These are phyloP conservation scores for Odontamblyopus rebecca DNA, from an alignment of 2,797 vertebrate genomes.

Conservation along the genomic window DNA sequence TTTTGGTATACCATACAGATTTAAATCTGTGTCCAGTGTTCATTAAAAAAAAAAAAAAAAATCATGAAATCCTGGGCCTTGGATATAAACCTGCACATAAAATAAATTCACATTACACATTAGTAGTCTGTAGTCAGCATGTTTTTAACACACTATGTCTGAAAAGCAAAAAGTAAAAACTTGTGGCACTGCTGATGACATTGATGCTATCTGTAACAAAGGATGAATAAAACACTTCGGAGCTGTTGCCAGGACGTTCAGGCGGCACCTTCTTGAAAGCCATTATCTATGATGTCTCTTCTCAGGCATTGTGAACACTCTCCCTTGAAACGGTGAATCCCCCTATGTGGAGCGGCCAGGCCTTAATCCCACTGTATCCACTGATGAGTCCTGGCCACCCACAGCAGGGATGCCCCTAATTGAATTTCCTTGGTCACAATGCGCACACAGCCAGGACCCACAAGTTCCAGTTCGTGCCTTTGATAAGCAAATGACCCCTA, in stretches of 20 bases:
- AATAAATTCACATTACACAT: too few relatives aligned
- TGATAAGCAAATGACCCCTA: conserved; percentile 89
- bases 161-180: conserved; percentile 46
- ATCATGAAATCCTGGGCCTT: too few relatives aligned
- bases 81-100: too few relatives aligned
- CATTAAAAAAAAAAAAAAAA: too few relatives aligned
- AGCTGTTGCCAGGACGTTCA: conserved; percentile 48
- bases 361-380: conserved; percentile 74
- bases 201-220: conserved; percentile 60
- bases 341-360: conserved; percentile 65
- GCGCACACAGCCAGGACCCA: conserved; percentile 79
- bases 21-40: too few relatives aligned
- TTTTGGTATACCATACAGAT: too few relatives aligned
- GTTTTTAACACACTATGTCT: conserved; percentile 11
- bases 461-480: conserved; percentile 79
- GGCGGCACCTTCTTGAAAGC: conserved; percentile 59
- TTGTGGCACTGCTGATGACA: conserved; percentile 44
- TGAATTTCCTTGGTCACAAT: conserved; percentile 88
- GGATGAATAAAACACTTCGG: conserved; percentile 62
- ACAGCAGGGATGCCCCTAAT: conserved; percentile 77
- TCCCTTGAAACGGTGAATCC: conserved; percentile 59
- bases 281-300: conserved; percentile 61
- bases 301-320: conserved; percentile 66
- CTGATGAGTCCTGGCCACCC: conserved; percentile 70
- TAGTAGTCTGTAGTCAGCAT: too few relatives aligned